Evolutionary conservation across 2,797 vertebrate species (phyloP).

Genomic region (Xerus rutilus): DNA sequence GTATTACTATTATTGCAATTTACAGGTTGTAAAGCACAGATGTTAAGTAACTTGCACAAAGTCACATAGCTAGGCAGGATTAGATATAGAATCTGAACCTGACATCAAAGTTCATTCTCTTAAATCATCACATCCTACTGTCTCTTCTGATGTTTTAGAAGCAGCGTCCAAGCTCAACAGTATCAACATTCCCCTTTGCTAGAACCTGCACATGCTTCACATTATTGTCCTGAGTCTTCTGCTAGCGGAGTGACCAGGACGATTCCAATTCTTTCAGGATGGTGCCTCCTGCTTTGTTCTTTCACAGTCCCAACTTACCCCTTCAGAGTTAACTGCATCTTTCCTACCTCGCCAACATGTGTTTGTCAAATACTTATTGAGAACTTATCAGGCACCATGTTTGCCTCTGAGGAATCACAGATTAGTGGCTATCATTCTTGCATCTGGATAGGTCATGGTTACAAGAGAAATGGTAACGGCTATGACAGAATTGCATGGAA

Average conservation of each 20-base stretch:
- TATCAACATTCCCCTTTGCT: background rate
- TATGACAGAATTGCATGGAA: background rate
- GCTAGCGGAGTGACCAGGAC: background rate
- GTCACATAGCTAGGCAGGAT: background rate
- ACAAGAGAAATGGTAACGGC: background rate
- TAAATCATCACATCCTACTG: background rate
- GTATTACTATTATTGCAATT: background rate
- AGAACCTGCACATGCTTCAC: background rate
- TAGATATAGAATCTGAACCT: background rate
- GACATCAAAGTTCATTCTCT: background rate
- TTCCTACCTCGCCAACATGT: background rate
- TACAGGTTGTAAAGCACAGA: background rate
- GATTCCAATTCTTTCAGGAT: background rate
- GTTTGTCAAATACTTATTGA: background rate
- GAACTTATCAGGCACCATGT: background rate
- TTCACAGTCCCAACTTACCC: too few species aligned
- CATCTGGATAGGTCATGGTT: background rate
- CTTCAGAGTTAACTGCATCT: background rate
- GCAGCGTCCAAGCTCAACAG: background rate
- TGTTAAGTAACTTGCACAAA: conserved; percentile 14
- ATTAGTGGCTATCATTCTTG: background rate
- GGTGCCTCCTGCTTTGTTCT: background rate
- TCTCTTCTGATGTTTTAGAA: background rate
- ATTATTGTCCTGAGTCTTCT: background rate
- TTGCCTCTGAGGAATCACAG: background rate